Base-by-base conservation (phyloP, 2,888 invertebrate species). In the Hirtodrosophila duncani region DNA sequence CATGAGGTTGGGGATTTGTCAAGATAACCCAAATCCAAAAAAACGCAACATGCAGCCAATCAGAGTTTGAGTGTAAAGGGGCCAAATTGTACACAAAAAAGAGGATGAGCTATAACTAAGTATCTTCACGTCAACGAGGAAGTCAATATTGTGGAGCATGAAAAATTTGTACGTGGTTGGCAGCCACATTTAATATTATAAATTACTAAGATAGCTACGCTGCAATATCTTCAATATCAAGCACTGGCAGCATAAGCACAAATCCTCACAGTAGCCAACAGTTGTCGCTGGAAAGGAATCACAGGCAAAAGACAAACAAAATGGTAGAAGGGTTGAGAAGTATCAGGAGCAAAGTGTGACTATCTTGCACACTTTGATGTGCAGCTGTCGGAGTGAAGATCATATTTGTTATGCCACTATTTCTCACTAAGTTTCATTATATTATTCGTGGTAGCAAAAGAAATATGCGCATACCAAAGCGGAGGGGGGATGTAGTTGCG, bases 371-470 rank as follows among this genome's bases (percentile, higher is more conserved):
- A n/a, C n/a, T n/a, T 48, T 29, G 21, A 24, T 38, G 41, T 50
- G 44, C 51, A 38, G 36, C 31, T 23, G 3, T 51, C 36, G n/a
- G 11, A 31, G 43, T 9, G 13, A 45, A 67, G 58, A 63, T 62
- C 59, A 53, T 52, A 59, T 52, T 60, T 65, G 58, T 63, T 67
- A 68, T 50, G 59, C 38, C 23, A 49, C 57, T 50, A 53, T 60
- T 59, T 71, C 66, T 66, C 59, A 67, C 69, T 53, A 72, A 65
- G 58, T 69, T 72, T 66, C 63, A 66, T 72, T 58, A 64, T 51
- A 31, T 46, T 34, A n/a, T n/a, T n/a, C n/a, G n/a, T n/a, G n/a
- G n/a, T n/a, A n/a, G n/a, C n/a, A n/a, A n/a, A n/a, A n/a, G n/a
- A n/a, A n/a, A n/a, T n/a, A n/a, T n/a, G n/a, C n/a, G n/a, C n/a